These are phyloP conservation scores for Sminthopsis crassicaudata DNA, from an alignment of 2,113 vertebrate species.

Conservation along the genomic window DNA sequence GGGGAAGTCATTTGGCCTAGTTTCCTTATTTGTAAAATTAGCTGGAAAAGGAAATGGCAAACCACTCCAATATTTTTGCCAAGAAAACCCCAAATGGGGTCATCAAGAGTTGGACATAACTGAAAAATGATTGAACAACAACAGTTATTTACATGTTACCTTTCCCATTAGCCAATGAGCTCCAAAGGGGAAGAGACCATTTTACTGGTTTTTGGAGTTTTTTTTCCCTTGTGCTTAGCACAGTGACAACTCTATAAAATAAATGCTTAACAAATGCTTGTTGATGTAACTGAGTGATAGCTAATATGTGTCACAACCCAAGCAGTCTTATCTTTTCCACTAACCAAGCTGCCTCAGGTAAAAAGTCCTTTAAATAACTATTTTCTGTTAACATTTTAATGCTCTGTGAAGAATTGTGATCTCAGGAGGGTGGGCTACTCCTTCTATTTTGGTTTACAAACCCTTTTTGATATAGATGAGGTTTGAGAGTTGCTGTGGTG, in stretches of 20 bases:
- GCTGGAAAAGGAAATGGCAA: background rate
- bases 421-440: background rate
- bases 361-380: background rate
- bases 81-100: background rate
- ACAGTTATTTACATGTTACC: background rate
- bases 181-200: background rate
- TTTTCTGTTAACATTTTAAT: background rate
- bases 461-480: background rate
- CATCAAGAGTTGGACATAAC: background rate
- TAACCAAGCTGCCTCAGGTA: background rate
- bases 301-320: background rate
- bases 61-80: background rate
- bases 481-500: background rate
- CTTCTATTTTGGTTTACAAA: background rate
- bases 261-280: background rate
- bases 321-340: background rate
- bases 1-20: background rate
- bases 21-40: background rate
- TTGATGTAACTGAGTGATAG: background rate
- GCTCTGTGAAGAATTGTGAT: background rate
- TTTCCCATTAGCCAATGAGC: background rate
- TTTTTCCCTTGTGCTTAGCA: background rate
- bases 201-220: background rate
- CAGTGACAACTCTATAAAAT: background rate
- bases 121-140: background rate